These are phyloP conservation scores for Tubiluchus corallicola DNA, from an alignment of 2,888 invertebrate genomes.

Conservation along the genomic window DNA sequence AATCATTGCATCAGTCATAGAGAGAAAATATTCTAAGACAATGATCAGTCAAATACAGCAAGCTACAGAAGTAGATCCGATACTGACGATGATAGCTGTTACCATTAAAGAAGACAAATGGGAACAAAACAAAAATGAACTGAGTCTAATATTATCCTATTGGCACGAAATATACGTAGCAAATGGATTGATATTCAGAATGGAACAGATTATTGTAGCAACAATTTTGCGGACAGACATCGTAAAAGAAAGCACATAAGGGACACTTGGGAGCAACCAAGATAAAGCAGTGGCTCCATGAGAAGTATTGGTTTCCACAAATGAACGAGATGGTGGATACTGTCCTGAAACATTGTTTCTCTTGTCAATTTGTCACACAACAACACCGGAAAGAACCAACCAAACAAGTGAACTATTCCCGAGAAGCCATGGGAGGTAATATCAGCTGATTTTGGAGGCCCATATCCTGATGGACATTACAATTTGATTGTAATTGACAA, in stretches of 20 bases:
- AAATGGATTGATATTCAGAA: too few relatives aligned
- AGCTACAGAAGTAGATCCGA: too few relatives aligned
- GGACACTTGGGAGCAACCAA: slow-evolving; percentile 15
- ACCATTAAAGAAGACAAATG: too few relatives aligned
- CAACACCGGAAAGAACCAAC: neutral
- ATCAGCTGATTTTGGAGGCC: neutral
- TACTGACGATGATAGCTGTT: too few relatives aligned
- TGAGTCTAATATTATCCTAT: neutral
- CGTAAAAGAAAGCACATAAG: slow-evolving; percentile 14
- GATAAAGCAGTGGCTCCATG: slow-evolving; percentile 13
- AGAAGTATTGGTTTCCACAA: slow-evolving; percentile 15
- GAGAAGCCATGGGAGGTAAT: neutral
- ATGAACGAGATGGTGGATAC: slow-evolving; percentile 11
- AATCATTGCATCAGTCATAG: too few relatives aligned
- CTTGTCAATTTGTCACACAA: neutral
- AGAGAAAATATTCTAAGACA: too few relatives aligned
- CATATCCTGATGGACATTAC: slow-evolving; percentile 8
- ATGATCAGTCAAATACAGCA: too few relatives aligned
- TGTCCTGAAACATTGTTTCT: neutral
- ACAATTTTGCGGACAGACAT: too few relatives aligned
- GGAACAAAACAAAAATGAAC: too few relatives aligned
- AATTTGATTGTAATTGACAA: slow-evolving; percentile 11
- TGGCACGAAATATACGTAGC: too few relatives aligned
- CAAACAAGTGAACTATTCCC: neutral
- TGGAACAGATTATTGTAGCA: too few relatives aligned